A percentile compares a stretch with the other conserved stretches of the same genome.
Conservation (phyloP, 2,888 invertebrate species). For the Sepiola atlantica region DNA sequence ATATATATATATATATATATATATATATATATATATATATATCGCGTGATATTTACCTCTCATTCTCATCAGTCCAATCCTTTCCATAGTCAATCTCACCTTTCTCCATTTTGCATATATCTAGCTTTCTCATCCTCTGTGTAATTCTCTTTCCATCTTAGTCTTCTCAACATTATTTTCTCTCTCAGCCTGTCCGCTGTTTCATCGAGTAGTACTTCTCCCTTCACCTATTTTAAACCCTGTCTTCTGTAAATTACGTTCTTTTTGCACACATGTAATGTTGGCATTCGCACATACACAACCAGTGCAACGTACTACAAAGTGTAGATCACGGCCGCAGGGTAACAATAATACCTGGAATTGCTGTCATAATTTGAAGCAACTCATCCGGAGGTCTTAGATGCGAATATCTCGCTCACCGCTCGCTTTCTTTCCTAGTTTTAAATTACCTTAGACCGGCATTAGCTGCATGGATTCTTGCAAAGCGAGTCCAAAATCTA, state of each 20-base stretch:
- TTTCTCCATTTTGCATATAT: no score
- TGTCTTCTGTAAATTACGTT: not conserved
- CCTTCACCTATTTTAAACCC: not conserved
- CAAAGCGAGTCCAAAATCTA: not conserved
- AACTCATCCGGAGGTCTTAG: not conserved
- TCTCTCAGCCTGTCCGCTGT: no score
- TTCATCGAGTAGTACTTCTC: no score
- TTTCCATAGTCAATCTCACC: no score
- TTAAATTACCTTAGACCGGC: not conserved
- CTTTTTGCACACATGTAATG: not conserved
- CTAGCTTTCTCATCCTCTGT: no score
- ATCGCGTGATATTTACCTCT: no score
- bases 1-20: no score
- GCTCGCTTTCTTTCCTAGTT: not conserved
- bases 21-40: no score
- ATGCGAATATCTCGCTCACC: not conserved
- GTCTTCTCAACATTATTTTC: no score
- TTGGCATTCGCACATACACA: not conserved
- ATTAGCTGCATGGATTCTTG: not conserved
- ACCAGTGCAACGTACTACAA: not conserved
- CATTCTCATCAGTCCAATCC: no score
- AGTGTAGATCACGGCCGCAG: not conserved
- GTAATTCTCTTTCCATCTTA: no score
- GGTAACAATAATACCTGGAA: slow-evolving; percentile 32
- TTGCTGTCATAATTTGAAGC: not conserved